Percentiles rank a stretch among this genome's conserved stretches.
Evolutionary conservation across 2,797 vertebrate species (phyloP).

Genomic region (Danio jaintianensis): DNA sequence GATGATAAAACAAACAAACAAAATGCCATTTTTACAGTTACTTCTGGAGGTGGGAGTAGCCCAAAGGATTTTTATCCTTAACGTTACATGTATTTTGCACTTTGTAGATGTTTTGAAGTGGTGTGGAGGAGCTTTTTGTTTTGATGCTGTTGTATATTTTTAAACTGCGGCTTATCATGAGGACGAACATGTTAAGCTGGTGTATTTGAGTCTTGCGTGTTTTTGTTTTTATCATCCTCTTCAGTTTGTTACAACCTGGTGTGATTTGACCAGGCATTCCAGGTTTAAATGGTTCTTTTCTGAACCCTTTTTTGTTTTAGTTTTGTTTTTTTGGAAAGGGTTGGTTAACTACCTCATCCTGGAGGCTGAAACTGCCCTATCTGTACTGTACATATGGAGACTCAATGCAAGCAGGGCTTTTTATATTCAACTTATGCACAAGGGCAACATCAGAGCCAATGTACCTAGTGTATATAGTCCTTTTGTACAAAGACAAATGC

Average conservation of each 20-base stretch:
- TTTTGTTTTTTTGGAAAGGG: conserved; percentile 80
- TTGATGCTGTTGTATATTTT: conserved; percentile 64
- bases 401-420: conserved; percentile 89
- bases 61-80: conserved; percentile 64
- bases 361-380: conserved; percentile 90
- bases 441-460: conserved; percentile 83
- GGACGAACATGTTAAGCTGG: conserved; percentile 54
- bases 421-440: conserved; percentile 85
- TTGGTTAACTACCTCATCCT: conserved; percentile 96
- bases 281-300: conserved; percentile 88
- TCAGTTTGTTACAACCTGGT: conserved; percentile 84
- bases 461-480: conserved; percentile 83
- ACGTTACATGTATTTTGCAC: conserved; percentile 70
- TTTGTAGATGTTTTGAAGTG: conserved; percentile 71
- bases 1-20: conserved; percentile 9
- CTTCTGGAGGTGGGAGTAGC: conserved; percentile 54
- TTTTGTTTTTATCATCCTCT: conserved; percentile 54
- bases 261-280: conserved; percentile 87
- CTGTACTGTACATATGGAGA: conserved; percentile 85
- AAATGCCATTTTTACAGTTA: conserved; percentile 37
- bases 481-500: conserved; percentile 64
- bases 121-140: conserved; percentile 56
- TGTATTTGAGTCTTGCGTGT: conserved; percentile 33
- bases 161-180: conserved; percentile 62
- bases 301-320: conserved; percentile 74